Evolutionary conservation across 2,797 vertebrate species (phyloP), one percentile per base, ranked within the genome.

Genomic region (Parauchenoglanis ngamensis): DNA sequence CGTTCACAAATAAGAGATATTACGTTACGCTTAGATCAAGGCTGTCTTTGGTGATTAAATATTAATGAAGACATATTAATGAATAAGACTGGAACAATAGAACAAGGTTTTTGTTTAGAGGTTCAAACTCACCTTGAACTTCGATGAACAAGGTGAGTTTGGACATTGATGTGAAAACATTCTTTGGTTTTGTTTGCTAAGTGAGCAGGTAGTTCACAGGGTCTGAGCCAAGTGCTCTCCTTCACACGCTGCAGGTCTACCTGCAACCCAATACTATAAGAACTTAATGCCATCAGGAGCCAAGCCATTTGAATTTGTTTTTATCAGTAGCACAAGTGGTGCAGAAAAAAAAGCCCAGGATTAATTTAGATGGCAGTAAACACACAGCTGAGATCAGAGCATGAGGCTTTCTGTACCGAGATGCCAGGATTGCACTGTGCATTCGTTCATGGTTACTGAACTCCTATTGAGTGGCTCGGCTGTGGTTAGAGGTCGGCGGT

Each of bases 311-410:
- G 90, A 95, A 94, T 95, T 91, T 92, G 94, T 95, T 54, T 31
- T 78, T 28, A 54, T 54, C n/a, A 19, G 13, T 28, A 28, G n/a
- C 13, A 76, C 25, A 52, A 21, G 52, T 19, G n/a, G 13, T 54
- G 49, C 52, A 56, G 28, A 19, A 56, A 31, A 52, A 44, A 76
- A 56, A 11, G 1, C 1, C 91, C 88, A 83, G 94, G 94, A 95
- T 95, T 95, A 95, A 95, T 95, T 94, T 93, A 91, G 90, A 91
- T 93, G 92, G 90, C 91, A 89, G 91, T 86, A 91, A 93, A 94
- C 92, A 92, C 92, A 93, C 91, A 94, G 93, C 93, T 90, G 87
- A 92, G 93, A 94, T 95, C 94, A 94, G 93, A 90, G 92, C 91
- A 91, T 92, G 91, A 92, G 92, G 93, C 91, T 8, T 56, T 77